A percentile compares a stretch with the other conserved stretches of the same genome.
These are phyloP conservation scores for Ophraella communa DNA, from an alignment of 2,888 invertebrate species.

Conservation along the genomic window DNA sequence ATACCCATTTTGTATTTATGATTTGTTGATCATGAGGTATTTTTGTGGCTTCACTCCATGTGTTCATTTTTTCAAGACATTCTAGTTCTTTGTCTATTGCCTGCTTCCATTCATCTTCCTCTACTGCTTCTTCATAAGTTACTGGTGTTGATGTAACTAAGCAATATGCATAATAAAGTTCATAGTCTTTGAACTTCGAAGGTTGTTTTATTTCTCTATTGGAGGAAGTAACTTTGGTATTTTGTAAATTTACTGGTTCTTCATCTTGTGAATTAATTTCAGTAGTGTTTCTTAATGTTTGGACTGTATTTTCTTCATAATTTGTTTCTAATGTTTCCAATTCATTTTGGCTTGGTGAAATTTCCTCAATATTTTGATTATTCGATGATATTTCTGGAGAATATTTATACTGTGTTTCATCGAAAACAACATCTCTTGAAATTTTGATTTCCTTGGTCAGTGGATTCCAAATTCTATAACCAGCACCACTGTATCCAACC, in stretches of 20 bases:
- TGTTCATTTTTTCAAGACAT: background rate
- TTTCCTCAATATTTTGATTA: background rate
- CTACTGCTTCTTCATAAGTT: background rate
- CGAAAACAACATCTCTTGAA: background rate
- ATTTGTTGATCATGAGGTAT: background rate
- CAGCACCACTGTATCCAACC: too few relatives aligned
- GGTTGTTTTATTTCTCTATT: background rate
- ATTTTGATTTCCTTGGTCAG: too few relatives aligned
- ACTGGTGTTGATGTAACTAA: background rate
- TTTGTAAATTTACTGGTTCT: background rate
- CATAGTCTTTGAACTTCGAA: background rate
- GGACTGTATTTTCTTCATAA: too few relatives aligned
- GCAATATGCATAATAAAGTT: background rate
- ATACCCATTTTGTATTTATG: background rate
- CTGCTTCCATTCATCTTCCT: background rate
- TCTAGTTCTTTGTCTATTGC: background rate
- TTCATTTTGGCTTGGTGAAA: too few relatives aligned
- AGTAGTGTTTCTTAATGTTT: too few relatives aligned
- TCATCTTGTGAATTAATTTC: too few relatives aligned
- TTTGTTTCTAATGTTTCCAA: too few relatives aligned
- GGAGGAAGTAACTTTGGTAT: background rate
- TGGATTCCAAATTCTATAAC: too few relatives aligned
- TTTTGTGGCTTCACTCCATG: background rate
- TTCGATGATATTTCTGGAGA: background rate
- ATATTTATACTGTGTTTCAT: background rate